A percentile compares a stretch with the other conserved stretches of the same genome.
Evolutionary conservation across 2,797 vertebrate species (phyloP).

Genomic region (Tokudaia muenninki): DNA sequence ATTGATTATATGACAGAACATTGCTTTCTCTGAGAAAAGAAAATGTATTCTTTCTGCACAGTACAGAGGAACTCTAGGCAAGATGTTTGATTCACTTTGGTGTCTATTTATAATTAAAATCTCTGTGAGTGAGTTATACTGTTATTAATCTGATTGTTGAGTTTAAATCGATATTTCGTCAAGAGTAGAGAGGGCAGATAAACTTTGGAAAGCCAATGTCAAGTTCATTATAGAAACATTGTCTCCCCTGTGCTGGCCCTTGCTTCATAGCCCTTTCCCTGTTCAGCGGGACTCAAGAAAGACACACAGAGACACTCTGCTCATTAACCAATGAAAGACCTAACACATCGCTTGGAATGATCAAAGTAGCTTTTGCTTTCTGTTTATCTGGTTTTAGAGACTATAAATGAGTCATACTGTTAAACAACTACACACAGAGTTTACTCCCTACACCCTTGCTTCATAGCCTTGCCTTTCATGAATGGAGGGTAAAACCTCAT

Average conservation of each 20-base stretch:
- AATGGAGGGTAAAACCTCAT: background rate
- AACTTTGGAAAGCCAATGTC: constrained; percentile 47
- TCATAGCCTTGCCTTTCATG: background rate
- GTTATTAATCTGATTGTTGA: constrained; percentile 76
- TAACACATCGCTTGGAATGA: constrained; percentile 67
- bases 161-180: constrained; percentile 77
- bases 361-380: constrained; percentile 75
- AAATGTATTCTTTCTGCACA: constrained; percentile 67
- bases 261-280: background rate
- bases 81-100: constrained; percentile 78
- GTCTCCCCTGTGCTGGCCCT: no score
- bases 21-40: constrained; percentile 77
- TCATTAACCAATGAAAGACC: constrained; percentile 74
- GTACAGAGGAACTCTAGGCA: constrained; percentile 61
- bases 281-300: constrained; percentile 76
- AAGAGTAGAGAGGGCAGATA: constrained; percentile 49
- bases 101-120: constrained; percentile 83
- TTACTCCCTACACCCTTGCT: constrained; percentile 2
- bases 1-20: constrained; percentile 79
- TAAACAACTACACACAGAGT: constrained; percentile 54
- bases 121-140: constrained; percentile 46
- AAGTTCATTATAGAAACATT: background rate
- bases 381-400: constrained; percentile 68
- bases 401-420: constrained; percentile 46
- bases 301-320: constrained; percentile 71